Evolutionary conservation across 2,888 invertebrate species (phyloP).

Genomic region (Euzophera pinguis): DNA sequence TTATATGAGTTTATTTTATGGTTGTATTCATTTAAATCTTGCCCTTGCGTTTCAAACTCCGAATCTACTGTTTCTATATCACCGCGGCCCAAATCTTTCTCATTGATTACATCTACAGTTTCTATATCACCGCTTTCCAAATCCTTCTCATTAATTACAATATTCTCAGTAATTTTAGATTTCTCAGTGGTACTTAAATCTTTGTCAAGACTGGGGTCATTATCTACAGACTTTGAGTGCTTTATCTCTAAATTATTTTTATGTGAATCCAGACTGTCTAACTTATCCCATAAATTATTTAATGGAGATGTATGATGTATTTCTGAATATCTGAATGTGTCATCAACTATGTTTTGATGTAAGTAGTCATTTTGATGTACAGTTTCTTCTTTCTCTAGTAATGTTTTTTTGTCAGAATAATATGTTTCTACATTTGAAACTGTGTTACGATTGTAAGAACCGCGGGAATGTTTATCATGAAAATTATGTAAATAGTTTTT

Average conservation of each 20-base stretch:
- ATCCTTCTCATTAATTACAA: constrained; percentile 22
- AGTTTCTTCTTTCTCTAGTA: neutral
- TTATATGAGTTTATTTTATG: neutral
- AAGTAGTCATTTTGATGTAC: neutral
- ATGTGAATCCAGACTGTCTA: constrained; percentile 3
- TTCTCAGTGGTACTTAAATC: constrained; percentile 9
- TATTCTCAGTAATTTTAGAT: constrained; percentile 9
- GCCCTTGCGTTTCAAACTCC: constrained; percentile 4
- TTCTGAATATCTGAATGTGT: neutral
- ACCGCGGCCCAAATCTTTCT: constrained; percentile 38
- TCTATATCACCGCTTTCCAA: constrained; percentile 47
- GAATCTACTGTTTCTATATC: constrained; percentile 43
- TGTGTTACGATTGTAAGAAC: neutral
- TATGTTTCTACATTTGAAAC: neutral
- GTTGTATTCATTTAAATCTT: neutral
- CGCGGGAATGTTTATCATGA: neutral
- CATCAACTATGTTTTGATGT: neutral
- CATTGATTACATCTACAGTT: constrained; percentile 28
- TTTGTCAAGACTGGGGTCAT: neutral
- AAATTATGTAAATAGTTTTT: too few species aligned
- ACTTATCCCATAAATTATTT: constrained; percentile 22
- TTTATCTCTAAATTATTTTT: neutral
- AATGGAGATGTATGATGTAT: constrained; percentile 14
- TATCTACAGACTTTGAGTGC: neutral
- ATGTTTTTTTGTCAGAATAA: neutral